Base-by-base conservation (phyloP, 2,113 vertebrate genomes). In the Piaya cayana region DNA sequence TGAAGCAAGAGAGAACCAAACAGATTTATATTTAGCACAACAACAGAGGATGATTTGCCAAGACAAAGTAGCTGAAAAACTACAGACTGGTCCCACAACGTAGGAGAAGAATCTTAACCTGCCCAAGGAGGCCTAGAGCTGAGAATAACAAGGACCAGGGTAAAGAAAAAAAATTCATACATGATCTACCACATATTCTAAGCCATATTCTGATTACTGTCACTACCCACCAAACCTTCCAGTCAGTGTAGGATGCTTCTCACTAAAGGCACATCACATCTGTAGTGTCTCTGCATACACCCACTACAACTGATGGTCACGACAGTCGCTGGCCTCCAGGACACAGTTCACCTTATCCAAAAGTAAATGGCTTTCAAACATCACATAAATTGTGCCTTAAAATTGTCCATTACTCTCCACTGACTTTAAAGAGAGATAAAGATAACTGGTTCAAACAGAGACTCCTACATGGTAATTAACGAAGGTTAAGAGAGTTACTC, bases 161-260 rank as follows among this genome's bases (percentile, higher is more conserved):
- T 47, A 60, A 83, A 45, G 72, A 20, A 86, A 75, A 71, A 62
- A 80, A 12, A 53, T 21, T 4, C 17, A 0, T 65, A 8, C 0
- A 1, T 55, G 27, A 23, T 42, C 11, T 27, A 56, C 11, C 5
- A 43, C 11, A 9, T 64, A 30, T 34, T 32, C 30, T 67, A 70
- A 45, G 56, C 11, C 27, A 49, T 49, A 49, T 49, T 20, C 37
- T 70, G 55, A n/a, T 47, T 30, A n/a, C 36, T 75, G 25, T 22
- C 49, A 1, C 10, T 37, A 6, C 25, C 29, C 25, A 32, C n/a
- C 27, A 88, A 64, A 42, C 9, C 23, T 92, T 42, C 34, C 80
- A 62, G 30, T 0, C 80, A 62, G 30, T 0, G 0, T 3, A 11
- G 30, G 34, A 36, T 20, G n/a, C 6, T 45, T 59, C 47, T 83